Percentiles rank a stretch among this genome's conserved stretches.
Conservation (phyloP, 2,797 vertebrate genomes). For the Cheirogaleus major region DNA sequence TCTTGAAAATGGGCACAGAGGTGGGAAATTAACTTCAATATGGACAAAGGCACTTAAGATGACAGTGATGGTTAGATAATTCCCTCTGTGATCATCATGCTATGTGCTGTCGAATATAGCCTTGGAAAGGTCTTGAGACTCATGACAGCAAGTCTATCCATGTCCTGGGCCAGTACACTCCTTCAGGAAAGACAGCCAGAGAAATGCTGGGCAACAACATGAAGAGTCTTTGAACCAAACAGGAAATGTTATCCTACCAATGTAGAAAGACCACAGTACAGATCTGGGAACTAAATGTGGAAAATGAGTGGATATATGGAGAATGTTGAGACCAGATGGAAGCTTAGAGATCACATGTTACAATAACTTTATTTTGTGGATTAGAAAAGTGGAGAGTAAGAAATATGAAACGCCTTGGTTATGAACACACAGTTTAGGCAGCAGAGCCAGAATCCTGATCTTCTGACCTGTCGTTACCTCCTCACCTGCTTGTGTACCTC, state of each 20-base stretch:
- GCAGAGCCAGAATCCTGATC: not conserved
- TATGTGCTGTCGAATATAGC: not conserved
- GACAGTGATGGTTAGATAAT: not conserved
- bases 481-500: not conserved
- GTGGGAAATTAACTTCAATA: not conserved
- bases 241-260: not conserved
- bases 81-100: not conserved
- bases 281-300: not conserved
- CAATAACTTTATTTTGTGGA: not conserved
- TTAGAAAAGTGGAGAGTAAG: not conserved
- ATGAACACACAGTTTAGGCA: not conserved
- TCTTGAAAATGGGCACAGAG: conserved; percentile 8
- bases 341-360: not conserved
- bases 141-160: not conserved
- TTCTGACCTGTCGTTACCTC: not conserved
- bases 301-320: not conserved
- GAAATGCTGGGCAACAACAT: not conserved
- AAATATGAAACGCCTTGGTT: not conserved
- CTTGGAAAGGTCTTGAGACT: not conserved
- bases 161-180: no score
- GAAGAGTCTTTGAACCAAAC: not conserved
- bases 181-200: not conserved
- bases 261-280: not conserved
- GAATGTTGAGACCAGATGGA: not conserved
- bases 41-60: not conserved